These are phyloP conservation scores for Pelecanus crispus DNA, from an alignment of 2,113 vertebrate genomes.

Conservation along the genomic window DNA sequence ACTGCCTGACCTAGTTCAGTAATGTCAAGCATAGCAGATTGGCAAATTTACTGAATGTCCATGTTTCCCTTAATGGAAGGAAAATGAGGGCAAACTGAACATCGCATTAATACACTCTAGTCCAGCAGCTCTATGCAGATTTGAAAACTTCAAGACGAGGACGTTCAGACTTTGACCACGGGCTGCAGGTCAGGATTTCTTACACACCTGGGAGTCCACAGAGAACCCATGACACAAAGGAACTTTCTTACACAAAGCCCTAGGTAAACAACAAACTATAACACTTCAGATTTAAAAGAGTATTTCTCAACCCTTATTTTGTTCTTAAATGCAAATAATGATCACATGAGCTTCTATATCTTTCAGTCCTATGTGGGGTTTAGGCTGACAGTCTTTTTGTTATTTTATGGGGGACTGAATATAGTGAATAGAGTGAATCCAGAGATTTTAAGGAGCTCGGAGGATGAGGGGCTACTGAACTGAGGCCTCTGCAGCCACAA, in stretches of 20 bases:
- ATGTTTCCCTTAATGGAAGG: background rate
- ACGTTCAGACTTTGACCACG: background rate
- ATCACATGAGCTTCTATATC: background rate
- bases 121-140: background rate
- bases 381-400: background rate
- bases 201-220: background rate
- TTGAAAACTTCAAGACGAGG: background rate
- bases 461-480: background rate
- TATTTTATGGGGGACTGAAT: background rate
- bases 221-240: background rate
- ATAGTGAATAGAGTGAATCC: no score
- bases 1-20: background rate
- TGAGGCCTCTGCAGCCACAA: background rate
- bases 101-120: background rate
- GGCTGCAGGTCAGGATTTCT: background rate
- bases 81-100: background rate
- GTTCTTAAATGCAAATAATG: background rate
- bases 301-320: background rate
- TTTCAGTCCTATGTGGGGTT: background rate
- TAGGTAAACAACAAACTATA: background rate
- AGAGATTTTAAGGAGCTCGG: background rate
- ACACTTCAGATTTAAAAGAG: background rate
- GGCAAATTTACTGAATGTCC: background rate
- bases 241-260: background rate
- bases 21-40: background rate